Conservation (phyloP, 2,113 vertebrate species). For the Jaculus jaculus region DNA sequence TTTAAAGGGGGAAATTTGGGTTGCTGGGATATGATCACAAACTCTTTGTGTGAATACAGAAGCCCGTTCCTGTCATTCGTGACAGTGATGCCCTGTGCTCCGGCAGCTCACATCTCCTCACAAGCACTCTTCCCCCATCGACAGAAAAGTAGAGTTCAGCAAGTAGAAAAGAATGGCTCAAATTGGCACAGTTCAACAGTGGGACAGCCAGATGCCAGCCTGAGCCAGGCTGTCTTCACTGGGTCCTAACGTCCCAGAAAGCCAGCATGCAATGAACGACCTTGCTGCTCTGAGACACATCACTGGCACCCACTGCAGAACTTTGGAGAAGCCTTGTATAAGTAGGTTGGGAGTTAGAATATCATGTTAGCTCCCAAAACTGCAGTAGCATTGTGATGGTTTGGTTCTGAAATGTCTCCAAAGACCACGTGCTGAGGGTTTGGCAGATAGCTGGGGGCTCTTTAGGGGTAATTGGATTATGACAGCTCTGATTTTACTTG, state of each 20-base stretch:
- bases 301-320: not conserved
- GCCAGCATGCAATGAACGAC: not conserved
- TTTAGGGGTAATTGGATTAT: not conserved
- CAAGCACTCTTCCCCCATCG: not conserved
- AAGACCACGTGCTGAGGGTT: not conserved
- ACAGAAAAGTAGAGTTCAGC: not conserved
- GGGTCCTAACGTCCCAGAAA: not conserved
- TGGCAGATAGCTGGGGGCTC: not conserved
- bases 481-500: not conserved
- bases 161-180: not conserved
- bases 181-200: not conserved
- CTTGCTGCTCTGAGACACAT: fast-evolving
- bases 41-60: not conserved
- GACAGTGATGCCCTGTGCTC: fast-evolving
- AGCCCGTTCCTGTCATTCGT: not conserved
- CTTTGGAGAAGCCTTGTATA: not conserved
- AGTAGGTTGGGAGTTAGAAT: not conserved
- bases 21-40: constrained; percentile 37
- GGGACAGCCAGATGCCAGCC: not conserved
- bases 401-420: not conserved
- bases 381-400: not conserved
- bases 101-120: not conserved
- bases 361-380: not conserved
- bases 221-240: not conserved
- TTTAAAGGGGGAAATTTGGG: not conserved